A percentile compares a stretch with the other conserved stretches of the same genome.
These are phyloP conservation scores for Notothenia coriiceps DNA, from an alignment of 2,113 vertebrate species.

Conservation along the genomic window DNA sequence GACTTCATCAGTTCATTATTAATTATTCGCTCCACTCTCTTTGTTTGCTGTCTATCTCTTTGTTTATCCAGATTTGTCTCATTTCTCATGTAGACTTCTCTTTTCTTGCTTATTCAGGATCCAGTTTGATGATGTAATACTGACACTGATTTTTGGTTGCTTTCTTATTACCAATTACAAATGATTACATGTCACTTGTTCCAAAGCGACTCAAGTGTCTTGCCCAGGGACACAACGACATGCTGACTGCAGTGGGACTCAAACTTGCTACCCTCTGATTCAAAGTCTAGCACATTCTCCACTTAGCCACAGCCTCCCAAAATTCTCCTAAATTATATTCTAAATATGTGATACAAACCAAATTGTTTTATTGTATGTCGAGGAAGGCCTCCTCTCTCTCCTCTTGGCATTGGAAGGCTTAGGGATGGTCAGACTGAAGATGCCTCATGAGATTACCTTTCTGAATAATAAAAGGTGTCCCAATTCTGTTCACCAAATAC, in stretches of 20 bases:
- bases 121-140: not conserved
- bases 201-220: no score
- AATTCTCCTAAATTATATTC: not conserved
- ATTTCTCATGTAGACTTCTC: not conserved
- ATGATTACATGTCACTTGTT: no score
- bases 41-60: constrained; percentile 8
- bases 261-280: no score
- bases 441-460: no score
- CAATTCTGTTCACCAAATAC: no score
- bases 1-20: constrained; percentile 28
- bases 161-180: not conserved
- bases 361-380: not conserved
- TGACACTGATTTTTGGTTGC: not conserved
- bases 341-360: not conserved
- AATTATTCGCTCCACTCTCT: constrained; percentile 2
- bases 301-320: no score
- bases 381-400: not conserved
- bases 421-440: no score
- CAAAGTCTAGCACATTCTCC: no score
- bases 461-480: no score
- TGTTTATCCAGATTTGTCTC: not conserved
- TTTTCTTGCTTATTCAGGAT: not conserved
- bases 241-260: no score
- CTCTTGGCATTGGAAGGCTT: no score
- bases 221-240: no score